A percentile compares a stretch with the other conserved stretches of the same genome.
Evolutionary conservation across 2,113 vertebrate genomes (phyloP).

Genomic region (Menura novaehollandiae): DNA sequence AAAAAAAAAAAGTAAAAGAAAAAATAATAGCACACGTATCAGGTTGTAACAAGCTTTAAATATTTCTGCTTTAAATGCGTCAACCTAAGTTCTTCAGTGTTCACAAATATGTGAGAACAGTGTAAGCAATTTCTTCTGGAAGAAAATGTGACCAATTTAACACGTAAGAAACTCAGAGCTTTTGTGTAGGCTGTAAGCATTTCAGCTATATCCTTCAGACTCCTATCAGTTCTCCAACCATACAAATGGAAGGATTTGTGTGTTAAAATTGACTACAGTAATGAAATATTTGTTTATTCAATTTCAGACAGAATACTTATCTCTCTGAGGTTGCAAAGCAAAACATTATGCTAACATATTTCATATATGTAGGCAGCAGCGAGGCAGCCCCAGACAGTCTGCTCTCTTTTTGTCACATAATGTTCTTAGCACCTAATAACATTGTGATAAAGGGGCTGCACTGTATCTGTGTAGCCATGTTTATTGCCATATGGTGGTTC

Average conservation of each 20-base stretch:
- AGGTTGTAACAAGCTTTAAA: slow-evolving; percentile 46
- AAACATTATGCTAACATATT: slow-evolving; percentile 48
- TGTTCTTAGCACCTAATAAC: neutral
- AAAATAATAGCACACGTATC: neutral
- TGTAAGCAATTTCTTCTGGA: slow-evolving; percentile 13
- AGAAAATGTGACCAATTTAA: neutral
- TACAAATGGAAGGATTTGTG: slow-evolving; percentile 9
- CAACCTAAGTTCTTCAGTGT: neutral
- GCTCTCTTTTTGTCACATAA: slow-evolving; percentile 38
- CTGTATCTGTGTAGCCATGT: slow-evolving; percentile 34
- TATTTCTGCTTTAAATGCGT: slow-evolving; percentile 34
- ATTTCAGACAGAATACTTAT: slow-evolving; percentile 47
- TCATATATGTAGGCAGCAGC: neutral
- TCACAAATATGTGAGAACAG: neutral
- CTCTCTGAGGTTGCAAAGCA: slow-evolving; percentile 21
- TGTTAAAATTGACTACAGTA: slow-evolving; percentile 34
- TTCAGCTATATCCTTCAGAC: neutral
- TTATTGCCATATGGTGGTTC: slow-evolving; percentile 61
- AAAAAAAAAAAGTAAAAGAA: neutral
- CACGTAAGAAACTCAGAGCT: neutral
- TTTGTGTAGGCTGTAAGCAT: neutral
- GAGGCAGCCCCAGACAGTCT: neutral
- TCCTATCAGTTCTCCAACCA: neutral
- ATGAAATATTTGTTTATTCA: slow-evolving; percentile 63
- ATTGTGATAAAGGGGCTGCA: neutral